These are phyloP conservation scores for Drosophila orosa DNA, from an alignment of 1,140 invertebrate species.

Conservation along the genomic window DNA sequence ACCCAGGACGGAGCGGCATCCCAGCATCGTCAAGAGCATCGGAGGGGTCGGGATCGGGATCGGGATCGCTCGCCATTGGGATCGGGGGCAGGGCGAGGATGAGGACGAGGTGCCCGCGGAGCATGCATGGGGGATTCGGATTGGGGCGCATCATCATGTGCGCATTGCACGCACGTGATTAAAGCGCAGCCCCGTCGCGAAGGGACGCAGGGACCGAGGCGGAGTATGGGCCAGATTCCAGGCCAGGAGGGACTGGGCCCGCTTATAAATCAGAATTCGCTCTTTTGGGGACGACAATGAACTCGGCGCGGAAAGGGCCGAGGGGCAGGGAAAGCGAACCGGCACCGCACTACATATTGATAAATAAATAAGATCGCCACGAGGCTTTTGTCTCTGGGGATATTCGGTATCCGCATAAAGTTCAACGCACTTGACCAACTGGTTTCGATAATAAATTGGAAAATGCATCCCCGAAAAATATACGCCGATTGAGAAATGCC, in stretches of 20 bases:
- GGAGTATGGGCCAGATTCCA: slow-evolving; percentile 1
- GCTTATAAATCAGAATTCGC: slow-evolving; percentile 81
- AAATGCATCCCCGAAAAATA: slow-evolving; percentile 53
- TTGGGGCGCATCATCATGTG: slow-evolving; percentile 76
- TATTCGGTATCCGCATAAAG: slow-evolving; percentile 42
- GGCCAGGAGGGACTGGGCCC: slow-evolving; percentile 23
- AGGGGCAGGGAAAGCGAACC: background rate
- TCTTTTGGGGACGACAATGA: slow-evolving; percentile 74
- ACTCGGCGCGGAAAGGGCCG: slow-evolving; percentile 25
- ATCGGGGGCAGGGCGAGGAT: slow-evolving; percentile 1
- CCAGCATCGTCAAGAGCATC: slow-evolving; percentile 52
- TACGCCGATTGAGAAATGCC: slow-evolving; percentile 34
- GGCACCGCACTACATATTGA: slow-evolving; percentile 72
- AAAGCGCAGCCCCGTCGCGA: slow-evolving; percentile 78
- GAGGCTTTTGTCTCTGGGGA: slow-evolving; percentile 70
- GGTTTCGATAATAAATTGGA: slow-evolving; percentile 76
- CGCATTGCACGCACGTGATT: slow-evolving; percentile 80
- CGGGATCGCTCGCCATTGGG: background rate
- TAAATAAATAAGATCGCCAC: slow-evolving; percentile 79
- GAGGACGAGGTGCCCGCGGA: slow-evolving; percentile 7
- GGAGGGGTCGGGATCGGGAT: slow-evolving; percentile 38
- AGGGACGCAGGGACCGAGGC: slow-evolving; percentile 1
- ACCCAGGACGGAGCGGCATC: slow-evolving; percentile 43
- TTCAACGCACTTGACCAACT: slow-evolving; percentile 75
- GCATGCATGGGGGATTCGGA: slow-evolving; percentile 41